These are phyloP conservation scores for Cerceris ruficornis DNA, from an alignment of 2,888 invertebrate species.

Conservation along the genomic window DNA sequence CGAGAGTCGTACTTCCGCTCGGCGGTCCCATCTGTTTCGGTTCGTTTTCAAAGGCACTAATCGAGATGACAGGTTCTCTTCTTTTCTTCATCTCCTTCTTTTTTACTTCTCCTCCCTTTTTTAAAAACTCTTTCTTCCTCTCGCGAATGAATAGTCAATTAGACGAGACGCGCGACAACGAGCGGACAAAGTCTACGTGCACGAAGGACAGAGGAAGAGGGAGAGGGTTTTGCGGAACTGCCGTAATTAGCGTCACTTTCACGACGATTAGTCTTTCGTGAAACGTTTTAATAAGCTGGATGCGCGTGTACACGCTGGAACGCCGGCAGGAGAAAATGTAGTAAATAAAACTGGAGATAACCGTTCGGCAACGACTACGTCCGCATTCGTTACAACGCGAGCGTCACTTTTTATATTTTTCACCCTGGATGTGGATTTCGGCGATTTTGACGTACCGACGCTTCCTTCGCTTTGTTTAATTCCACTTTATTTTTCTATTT, in stretches of 20 bases:
- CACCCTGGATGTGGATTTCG: neutral
- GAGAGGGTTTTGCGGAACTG: constrained; percentile 5
- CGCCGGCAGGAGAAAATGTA: neutral
- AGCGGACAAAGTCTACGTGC: constrained; percentile 9
- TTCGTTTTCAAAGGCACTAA: constrained; percentile 11
- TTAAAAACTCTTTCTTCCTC: neutral
- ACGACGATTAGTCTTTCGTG: neutral
- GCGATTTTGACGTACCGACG: too few relatives aligned
- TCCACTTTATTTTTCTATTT: too few relatives aligned
- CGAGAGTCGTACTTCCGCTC: constrained; percentile 7
- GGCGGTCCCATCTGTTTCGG: constrained; percentile 6
- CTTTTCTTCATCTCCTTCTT: neutral
- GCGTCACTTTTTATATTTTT: neutral
- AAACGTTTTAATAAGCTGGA: neutral
- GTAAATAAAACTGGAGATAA: neutral
- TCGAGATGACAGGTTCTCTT: neutral
- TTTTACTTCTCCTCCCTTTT: neutral
- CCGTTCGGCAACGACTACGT: neutral
- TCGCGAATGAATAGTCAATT: constrained; percentile 20
- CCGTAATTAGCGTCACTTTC: constrained; percentile 8
- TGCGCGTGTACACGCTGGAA: neutral
- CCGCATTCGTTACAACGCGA: neutral
- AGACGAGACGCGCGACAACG: constrained; percentile 22
- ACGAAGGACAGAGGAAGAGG: constrained; percentile 1
- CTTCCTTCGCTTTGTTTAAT: too few relatives aligned